Base-by-base conservation (phyloP, 1,140 invertebrate genomes). In the Drusus annulatus region DNA sequence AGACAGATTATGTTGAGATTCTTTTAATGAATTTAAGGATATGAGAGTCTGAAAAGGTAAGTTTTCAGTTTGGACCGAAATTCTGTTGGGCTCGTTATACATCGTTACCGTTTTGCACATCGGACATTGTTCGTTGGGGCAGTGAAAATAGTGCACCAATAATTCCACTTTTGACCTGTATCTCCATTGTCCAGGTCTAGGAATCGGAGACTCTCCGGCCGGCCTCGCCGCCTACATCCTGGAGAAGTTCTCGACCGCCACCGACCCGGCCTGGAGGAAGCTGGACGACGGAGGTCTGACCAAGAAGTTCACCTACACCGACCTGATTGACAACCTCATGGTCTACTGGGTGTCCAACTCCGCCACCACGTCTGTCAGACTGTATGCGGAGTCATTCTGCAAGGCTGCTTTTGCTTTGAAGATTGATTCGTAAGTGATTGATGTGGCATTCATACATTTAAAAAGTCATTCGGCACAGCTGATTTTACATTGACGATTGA, bases 291-390 rank as follows among this genome's bases (percentile, higher is more conserved):
- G 96, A 17, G 95, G 95, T 0, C 84, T 98, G 0, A 89, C 91
- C 62, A 90, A 91, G 75, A 84, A 85, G 19, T 95, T 88, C 84
- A 91, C 90, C 0, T 87, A 94, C 63, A 94, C 96, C 68, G 94
- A 96, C 82, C 86, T 98, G 3, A 87, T 98, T 3, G 97, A 97
- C 81, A 97, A 97, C 85, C 85, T 98, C 0, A 98, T 97, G 95
- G 87, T 98, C 31, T 98, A 98, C 86, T 98, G 96, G 93, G 84
- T 93, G 0, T 93, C 93, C 0, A 93, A 93, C 78, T 93, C 93
- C 0, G 95, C 97, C 2, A 95, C 94, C 0, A 94, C 94, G 0
- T 95, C 95, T 0, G 89, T 93, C 84, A 90, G 96, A 74, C 63
- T 82, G 15, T 83, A 83, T 21, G 76, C 93, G 13, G 95, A 96